phyloP scores from a whole-genome alignment of 1,140 invertebrate species.

The Adelges cooleyi region DNA sequence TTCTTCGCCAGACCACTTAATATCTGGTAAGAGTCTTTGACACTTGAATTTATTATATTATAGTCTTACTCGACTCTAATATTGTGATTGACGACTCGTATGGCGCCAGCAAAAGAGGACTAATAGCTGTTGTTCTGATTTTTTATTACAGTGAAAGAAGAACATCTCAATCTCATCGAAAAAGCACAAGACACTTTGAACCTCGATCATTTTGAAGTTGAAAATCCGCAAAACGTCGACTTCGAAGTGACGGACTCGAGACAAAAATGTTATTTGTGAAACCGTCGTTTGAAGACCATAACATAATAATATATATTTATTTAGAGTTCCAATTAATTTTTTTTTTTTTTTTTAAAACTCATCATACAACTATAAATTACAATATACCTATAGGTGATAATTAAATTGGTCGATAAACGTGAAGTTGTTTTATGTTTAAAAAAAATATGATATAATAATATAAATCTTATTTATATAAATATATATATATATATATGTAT shows the following conservation, averaged over 20 bases:
- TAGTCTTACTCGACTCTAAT: background rate
- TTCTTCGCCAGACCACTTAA: slow-evolving; percentile 19
- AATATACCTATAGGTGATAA: no score
- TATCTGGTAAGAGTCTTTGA: slow-evolving; percentile 1
- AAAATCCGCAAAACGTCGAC: slow-evolving; percentile 1
- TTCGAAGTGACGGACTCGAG: slow-evolving; percentile 16
- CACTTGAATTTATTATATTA: no score
- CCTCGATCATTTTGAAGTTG: slow-evolving; percentile 13
- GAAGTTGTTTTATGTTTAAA: no score
- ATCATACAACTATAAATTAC: no score
- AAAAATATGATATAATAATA: no score
- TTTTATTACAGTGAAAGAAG: slow-evolving; percentile 10
- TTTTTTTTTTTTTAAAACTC: no score
- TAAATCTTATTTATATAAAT: no score
- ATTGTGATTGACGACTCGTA: no score
- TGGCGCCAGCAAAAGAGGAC: background rate
- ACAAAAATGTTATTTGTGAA: slow-evolving; percentile 27
- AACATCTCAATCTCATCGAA: slow-evolving; percentile 11
- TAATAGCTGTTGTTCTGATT: no score
- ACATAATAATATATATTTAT: background rate
- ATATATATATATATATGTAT: no score
- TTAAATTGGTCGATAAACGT: no score
- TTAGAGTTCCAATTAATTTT: background rate
- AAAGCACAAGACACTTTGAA: slow-evolving; percentile 17
- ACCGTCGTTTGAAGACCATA: no score